Evolutionary conservation across 2,797 vertebrate species (phyloP).

Genomic region (Pantherophis alleghaniensis): DNA sequence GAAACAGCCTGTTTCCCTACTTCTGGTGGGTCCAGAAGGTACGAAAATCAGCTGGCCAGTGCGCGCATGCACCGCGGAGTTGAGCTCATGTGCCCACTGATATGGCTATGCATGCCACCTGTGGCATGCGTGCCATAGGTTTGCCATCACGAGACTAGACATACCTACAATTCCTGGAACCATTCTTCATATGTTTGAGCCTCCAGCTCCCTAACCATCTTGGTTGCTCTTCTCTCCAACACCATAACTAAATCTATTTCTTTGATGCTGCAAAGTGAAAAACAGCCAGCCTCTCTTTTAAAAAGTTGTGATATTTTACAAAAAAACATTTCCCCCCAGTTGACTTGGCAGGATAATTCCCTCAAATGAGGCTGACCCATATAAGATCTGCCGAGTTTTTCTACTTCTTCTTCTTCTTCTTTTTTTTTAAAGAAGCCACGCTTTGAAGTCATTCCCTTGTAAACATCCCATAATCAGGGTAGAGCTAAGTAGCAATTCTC

Average conservation of each 20-base stretch:
- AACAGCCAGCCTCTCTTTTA: neutral
- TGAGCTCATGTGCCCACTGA: too few species aligned
- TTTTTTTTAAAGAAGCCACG: neutral
- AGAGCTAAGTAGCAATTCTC: neutral
- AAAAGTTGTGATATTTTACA: neutral
- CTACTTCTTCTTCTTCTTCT: too few species aligned
- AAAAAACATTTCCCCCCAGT: neutral
- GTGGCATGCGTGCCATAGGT: too few species aligned
- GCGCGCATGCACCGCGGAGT: too few species aligned
- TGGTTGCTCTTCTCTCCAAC: neutral
- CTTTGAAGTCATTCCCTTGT: neutral
- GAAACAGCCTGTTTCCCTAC: too few species aligned
- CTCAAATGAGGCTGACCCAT: neutral
- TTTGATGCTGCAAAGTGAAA: neutral
- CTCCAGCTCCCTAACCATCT: neutral
- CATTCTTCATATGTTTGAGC: neutral
- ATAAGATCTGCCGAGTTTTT: slow-evolving; percentile 26
- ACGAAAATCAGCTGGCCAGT: too few species aligned
- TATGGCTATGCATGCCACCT: too few species aligned
- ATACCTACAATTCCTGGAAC: neutral
- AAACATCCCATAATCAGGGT: slow-evolving; percentile 18
- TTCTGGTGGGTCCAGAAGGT: too few species aligned
- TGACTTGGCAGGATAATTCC: neutral
- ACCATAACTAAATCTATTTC: neutral
- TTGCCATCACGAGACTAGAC: too few species aligned